Conservation (phyloP, 2,888 invertebrate species). For the Nesidiocoris tenuis region DNA sequence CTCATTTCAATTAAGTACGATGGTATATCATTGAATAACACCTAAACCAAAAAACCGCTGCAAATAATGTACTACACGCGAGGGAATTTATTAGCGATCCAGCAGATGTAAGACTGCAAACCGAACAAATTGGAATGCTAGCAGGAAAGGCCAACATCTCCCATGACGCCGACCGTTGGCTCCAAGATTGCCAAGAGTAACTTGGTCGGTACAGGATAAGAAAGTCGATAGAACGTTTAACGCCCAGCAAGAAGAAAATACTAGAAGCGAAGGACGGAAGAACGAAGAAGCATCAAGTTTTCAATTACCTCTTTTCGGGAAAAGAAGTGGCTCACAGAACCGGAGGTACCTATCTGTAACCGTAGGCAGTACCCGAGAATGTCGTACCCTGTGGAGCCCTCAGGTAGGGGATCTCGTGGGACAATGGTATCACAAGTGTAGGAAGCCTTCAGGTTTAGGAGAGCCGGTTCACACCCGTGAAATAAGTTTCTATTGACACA, state of each 20-base stretch:
- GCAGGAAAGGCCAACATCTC: too few species aligned
- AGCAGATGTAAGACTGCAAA: too few species aligned
- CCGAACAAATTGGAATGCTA: too few species aligned
- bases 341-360: too few species aligned
- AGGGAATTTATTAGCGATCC: too few species aligned
- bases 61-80: too few species aligned
- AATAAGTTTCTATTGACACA: conserved; percentile 36
- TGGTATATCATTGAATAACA: too few species aligned
- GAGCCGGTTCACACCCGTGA: conserved; percentile 29
- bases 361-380: not conserved
- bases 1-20: too few species aligned
- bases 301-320: conserved; percentile 21
- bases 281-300: conserved; percentile 11
- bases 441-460: not conserved
- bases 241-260: not conserved
- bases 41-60: too few species aligned
- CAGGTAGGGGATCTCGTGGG: not conserved
- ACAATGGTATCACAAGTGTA: not conserved
- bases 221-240: not conserved
- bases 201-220: too few species aligned
- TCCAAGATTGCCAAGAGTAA: too few species aligned
- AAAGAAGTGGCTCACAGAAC: conserved; percentile 4
- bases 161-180: too few species aligned
- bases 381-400: not conserved
- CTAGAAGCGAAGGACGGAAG: not conserved